Conservation (phyloP, 2,888 invertebrate species). For the Troides aeacus region DNA sequence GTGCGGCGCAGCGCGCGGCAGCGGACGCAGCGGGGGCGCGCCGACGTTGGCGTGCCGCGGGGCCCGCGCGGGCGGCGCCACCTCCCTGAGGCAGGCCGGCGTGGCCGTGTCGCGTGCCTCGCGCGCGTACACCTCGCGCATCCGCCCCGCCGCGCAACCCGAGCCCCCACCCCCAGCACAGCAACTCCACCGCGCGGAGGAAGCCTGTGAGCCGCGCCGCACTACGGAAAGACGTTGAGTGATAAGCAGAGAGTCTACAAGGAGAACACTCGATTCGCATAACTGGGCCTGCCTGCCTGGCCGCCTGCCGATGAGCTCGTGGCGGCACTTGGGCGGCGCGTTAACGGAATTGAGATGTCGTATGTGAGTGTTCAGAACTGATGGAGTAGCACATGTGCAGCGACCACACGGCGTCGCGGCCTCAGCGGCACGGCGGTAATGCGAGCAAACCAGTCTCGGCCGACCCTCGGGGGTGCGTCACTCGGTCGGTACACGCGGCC, state of each 20-base stretch:
- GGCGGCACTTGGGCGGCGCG: background rate
- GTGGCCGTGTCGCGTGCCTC: constrained; percentile 59
- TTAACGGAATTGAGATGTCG: background rate
- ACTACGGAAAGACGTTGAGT: constrained; percentile 38
- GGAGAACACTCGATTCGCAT: constrained; percentile 2
- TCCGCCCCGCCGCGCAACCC: constrained; percentile 54
- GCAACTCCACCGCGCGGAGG: constrained; percentile 45
- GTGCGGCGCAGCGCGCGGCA: constrained; percentile 43
- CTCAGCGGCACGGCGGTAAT: background rate
- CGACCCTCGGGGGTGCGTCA: too few species aligned
- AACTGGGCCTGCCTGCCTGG: background rate
- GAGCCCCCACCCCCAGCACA: constrained; percentile 37
- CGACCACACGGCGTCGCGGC: background rate
- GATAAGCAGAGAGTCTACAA: constrained; percentile 1
- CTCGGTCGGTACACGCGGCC: background rate
- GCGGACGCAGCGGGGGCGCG: constrained; percentile 48
- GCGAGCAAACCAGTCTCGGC: too few species aligned
- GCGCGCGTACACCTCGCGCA: constrained; percentile 82
- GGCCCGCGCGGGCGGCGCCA: constrained; percentile 39
- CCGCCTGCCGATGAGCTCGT: background rate
- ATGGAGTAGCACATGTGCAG: background rate
- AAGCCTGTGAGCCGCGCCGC: constrained; percentile 41
- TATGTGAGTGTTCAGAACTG: background rate
- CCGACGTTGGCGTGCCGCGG: constrained; percentile 44
- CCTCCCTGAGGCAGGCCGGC: constrained; percentile 74